Base-by-base conservation (phyloP, 2,888 invertebrate species). In the Coecobrya sp. region DNA sequence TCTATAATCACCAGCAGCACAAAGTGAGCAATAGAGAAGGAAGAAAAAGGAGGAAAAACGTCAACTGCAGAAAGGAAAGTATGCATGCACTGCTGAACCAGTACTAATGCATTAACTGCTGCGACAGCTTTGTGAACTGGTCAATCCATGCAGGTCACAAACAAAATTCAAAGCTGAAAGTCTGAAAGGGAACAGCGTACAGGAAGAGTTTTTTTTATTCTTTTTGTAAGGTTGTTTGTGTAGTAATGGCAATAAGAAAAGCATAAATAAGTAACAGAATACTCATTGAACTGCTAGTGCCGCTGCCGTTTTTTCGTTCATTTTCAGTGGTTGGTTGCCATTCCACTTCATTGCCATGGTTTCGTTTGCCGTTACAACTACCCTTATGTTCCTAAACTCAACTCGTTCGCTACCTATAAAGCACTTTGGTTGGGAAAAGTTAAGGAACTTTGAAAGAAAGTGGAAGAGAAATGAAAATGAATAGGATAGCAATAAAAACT, bases 101-200 rank as follows among this genome's bases (percentile, higher is more conserved):
- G 62, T 11, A 16, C 36, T n/a, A 68, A 8, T 27, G 13, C 65
- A 7, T 19, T 22, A 2, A 19, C n/a, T 2, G 8, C 65, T 25
- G 25, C 65, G 8, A 8, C 65, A 65, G 4, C 27, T 65, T 13
- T 25, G n/a, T n/a, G 59, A 68, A 36, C 68, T 68, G 68, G 68
- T 68, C 62, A 68, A 62, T 85, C 85, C 73, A 76, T 59, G 22
- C 86, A 87, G 76, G 86, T 76, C 76, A 76, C 49, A 55, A 36
- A 27, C 10, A 36, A 86, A 86, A 27, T 30, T 87, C 19, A 76
- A n/a, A 68, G 22, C 5, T 5, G 49, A 49, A 49, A 49, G 36
- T 36, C 49, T 49, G 13, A 25, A 49, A 76, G 16, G 76, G 7
- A 82, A 52, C 52, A 82, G 27, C 22, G 59, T 25, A 81, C 27